A percentile compares a stretch with the other conserved stretches of the same genome.
Evolutionary conservation across 1,140 invertebrate species (phyloP).

Genomic region (Drosophila micromelanica): DNA sequence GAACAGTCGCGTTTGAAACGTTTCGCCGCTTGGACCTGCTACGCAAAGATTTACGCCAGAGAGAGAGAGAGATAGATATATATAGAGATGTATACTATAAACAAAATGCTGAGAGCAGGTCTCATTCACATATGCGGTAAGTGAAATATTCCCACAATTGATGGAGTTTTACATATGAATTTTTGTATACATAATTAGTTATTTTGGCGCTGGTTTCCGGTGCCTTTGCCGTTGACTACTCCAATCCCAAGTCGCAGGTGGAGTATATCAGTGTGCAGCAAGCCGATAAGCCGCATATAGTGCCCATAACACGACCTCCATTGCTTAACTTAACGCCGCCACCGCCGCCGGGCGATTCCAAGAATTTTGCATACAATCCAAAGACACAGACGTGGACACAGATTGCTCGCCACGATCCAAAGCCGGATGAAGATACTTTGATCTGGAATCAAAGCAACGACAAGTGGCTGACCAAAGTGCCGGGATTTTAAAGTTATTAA

Average conservation of each 20-base stretch:
- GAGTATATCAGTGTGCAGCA: constrained; percentile 61
- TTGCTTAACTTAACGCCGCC: constrained; percentile 64
- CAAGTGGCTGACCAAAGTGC: constrained; percentile 79
- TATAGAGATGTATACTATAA: background rate
- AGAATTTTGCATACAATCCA: constrained; percentile 71
- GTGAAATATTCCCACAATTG: constrained; percentile 14
- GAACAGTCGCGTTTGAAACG: constrained; percentile 30
- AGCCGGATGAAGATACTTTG: constrained; percentile 55
- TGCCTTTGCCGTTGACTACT: constrained; percentile 30
- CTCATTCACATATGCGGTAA: constrained; percentile 35
- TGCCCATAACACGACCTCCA: constrained; percentile 63
- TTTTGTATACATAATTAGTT: constrained; percentile 15
- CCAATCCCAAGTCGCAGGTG: constrained; percentile 73
- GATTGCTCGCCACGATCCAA: constrained; percentile 49
- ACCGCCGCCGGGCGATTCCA: constrained; percentile 52
- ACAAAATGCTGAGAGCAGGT: constrained; percentile 19
- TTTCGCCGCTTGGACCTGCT: background rate
- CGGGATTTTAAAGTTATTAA: constrained; percentile 69
- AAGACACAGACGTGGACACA: constrained; percentile 61
- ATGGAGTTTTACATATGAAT: background rate
- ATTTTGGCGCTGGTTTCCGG: constrained; percentile 24
- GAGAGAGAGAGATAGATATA: background rate
- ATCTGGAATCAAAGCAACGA: constrained; percentile 80
- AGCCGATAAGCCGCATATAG: constrained; percentile 46
- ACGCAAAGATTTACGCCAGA: background rate